Percentiles rank a stretch among this genome's conserved stretches.
Evolutionary conservation across 2,797 vertebrate species (phyloP).

Genomic region (Etheostoma nigrum): DNA sequence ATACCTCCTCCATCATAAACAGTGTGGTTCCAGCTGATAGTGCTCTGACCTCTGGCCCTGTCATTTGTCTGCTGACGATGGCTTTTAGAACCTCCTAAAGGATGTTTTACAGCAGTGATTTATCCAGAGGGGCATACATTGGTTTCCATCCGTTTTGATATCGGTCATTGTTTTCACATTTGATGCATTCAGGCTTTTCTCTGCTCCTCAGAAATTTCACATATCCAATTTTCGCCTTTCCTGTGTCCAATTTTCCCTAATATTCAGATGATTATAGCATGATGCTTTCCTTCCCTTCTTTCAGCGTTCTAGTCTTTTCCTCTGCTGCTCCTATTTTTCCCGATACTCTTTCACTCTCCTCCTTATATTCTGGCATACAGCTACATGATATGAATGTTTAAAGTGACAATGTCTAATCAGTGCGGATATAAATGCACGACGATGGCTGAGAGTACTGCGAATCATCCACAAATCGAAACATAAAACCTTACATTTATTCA

Average conservation of each 20-base stretch:
- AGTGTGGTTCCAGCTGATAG: conserved; percentile 62
- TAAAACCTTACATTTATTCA: conserved; percentile 70
- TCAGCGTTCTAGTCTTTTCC: conserved; percentile 58
- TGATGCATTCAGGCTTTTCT: conserved; percentile 73
- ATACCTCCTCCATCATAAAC: conserved; percentile 55
- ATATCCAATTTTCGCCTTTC: conserved; percentile 80
- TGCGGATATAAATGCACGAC: conserved; percentile 31
- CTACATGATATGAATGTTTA: conserved; percentile 61
- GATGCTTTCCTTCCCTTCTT: conserved; percentile 76
- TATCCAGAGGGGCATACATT: conserved; percentile 67
- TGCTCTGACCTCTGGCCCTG: conserved; percentile 75
- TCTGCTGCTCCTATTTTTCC: conserved; percentile 52
- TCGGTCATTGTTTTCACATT: conserved; percentile 79
- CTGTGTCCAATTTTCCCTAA: conserved; percentile 81
- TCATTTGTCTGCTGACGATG: conserved; percentile 68
- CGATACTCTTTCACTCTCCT: conserved; percentile 50
- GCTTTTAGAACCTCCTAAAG: conserved; percentile 77
- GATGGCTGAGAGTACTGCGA: conserved; percentile 38
- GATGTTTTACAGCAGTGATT: conserved; percentile 72
- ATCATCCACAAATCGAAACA: conserved; percentile 73
- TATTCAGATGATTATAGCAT: conserved; percentile 79
- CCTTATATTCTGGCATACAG: conserved; percentile 35
- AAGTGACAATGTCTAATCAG: conserved; percentile 61
- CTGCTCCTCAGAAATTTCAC: conserved; percentile 65
- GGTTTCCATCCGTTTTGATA: conserved; percentile 76